Base-by-base conservation (phyloP, 2,797 vertebrate genomes). In the Mus minutoides region DNA sequence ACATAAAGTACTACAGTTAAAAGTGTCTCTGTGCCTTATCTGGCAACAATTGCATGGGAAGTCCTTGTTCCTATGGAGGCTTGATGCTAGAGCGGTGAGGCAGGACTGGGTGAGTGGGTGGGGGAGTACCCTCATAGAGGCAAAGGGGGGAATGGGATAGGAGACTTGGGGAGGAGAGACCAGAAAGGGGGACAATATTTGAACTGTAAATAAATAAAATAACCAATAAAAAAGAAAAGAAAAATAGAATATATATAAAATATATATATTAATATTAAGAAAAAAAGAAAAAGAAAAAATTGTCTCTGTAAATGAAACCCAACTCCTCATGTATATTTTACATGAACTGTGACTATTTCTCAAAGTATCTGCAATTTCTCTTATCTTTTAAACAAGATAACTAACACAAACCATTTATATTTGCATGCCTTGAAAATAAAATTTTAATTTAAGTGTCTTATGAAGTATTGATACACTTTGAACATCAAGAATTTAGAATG, bases 311-410 rank as follows among this genome's bases (percentile, higher is more conserved):
- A 84, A 16, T 40, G 19, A 86, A 91, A 83, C 29, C 40, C 34
- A 90, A 73, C 0, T 93, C 71, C 40, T 31, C 19, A 40, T 86
- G 1, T 54, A 73, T 82, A 67, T 40, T 85, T 71, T 80, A 58
- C 11, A 80, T 37, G 73, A 8, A 37, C 2, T 54, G 29, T 83
- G 62, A 46, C 37, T 88, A 19, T 52, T 31, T 84, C 88, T 52
- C 37, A 88, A 88, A 92, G 8, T 17, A 56, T 88, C 77, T 69
- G 6, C 46, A 88, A 58, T 97, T 93, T 54, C 3, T 62, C 37
- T 54, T 58, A 84, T 67, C 26, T 87, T 11, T 91, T 92, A 77
- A 80, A 73, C 13, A 64, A 52, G 1, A 77, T 54, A 88, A 62
- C 52, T 85, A 69, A 40, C 54, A 92, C 2, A 77, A 46, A 58